Evolutionary conservation across 2,797 vertebrate genomes (phyloP).

Genomic region (Clarias fuscus): DNA sequence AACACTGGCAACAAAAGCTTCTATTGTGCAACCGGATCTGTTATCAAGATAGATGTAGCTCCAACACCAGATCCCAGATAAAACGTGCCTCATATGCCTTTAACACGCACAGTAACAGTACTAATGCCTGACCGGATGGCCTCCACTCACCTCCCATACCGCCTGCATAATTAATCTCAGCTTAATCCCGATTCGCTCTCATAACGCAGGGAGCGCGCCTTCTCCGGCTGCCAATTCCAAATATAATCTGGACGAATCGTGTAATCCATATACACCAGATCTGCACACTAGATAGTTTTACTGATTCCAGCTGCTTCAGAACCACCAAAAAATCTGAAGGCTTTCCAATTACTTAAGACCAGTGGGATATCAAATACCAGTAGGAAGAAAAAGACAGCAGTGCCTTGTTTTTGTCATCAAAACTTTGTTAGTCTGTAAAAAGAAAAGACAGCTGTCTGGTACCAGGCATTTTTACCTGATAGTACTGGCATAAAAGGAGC

Average conservation of each 20-base stretch:
- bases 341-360: constrained; percentile 20
- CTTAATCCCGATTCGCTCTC: constrained; percentile 30
- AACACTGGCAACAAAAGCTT: constrained; percentile 9
- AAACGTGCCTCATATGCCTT: background rate
- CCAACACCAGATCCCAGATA: background rate
- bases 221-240: background rate
- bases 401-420: constrained; percentile 66
- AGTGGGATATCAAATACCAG: constrained; percentile 11
- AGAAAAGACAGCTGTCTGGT: constrained; percentile 61
- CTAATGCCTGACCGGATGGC: constrained; percentile 35
- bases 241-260: constrained; percentile 35
- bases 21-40: background rate
- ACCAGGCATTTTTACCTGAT: constrained; percentile 64
- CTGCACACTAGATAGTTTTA: background rate
- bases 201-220: background rate
- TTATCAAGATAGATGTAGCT: background rate
- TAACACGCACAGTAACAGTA: constrained; percentile 19
- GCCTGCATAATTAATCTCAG: constrained; percentile 66
- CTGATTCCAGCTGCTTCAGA: background rate
- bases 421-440: constrained; percentile 61
- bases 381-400: constrained; percentile 37
- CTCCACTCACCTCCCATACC: constrained; percentile 52
- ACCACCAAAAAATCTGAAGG: background rate
- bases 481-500: constrained; percentile 62
- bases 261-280: constrained; percentile 9